These are phyloP conservation scores for Telmatherina bonti DNA, from an alignment of 2,797 vertebrate genomes.

Conservation along the genomic window DNA sequence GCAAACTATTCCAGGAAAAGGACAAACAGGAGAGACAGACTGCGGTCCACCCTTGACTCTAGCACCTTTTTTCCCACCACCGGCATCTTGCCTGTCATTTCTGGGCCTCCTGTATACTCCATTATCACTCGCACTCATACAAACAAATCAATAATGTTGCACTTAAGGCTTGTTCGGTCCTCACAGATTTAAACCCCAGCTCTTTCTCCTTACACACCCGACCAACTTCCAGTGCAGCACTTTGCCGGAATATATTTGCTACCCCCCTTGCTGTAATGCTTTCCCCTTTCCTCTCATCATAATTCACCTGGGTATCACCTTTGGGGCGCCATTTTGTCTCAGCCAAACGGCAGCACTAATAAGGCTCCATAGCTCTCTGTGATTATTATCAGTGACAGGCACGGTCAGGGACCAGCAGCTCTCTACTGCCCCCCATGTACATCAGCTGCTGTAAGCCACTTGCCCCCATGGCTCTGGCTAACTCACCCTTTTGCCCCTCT, in stretches of 20 bases:
- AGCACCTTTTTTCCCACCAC: constrained; percentile 41
- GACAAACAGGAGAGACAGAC: constrained; percentile 51
- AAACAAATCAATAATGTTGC: constrained; percentile 75
- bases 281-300: constrained; percentile 37
- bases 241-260: constrained; percentile 57
- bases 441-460: constrained; percentile 62
- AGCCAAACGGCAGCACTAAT: constrained; percentile 76
- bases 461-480: constrained; percentile 62
- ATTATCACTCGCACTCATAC: constrained; percentile 67
- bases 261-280: constrained; percentile 47
- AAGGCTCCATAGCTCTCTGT: constrained; percentile 77
- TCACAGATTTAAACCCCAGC: constrained; percentile 70
- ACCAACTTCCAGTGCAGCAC: constrained; percentile 60
- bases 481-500: constrained; percentile 70
- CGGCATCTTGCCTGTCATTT: constrained; percentile 39
- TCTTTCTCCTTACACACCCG: constrained; percentile 49
- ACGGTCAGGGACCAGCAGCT: constrained; percentile 75
- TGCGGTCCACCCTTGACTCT: constrained; percentile 43
- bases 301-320: constrained; percentile 75
- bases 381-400: constrained; percentile 82
- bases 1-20: constrained; percentile 55
- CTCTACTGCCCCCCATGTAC: constrained; percentile 70
- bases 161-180: constrained; percentile 63
- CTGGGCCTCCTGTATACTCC: constrained; percentile 45
- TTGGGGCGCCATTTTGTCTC: constrained; percentile 71